Evolutionary conservation across 64 coral and sea anemone species (phyloP).

Genomic region (Catalaphyllia jardinei): DNA sequence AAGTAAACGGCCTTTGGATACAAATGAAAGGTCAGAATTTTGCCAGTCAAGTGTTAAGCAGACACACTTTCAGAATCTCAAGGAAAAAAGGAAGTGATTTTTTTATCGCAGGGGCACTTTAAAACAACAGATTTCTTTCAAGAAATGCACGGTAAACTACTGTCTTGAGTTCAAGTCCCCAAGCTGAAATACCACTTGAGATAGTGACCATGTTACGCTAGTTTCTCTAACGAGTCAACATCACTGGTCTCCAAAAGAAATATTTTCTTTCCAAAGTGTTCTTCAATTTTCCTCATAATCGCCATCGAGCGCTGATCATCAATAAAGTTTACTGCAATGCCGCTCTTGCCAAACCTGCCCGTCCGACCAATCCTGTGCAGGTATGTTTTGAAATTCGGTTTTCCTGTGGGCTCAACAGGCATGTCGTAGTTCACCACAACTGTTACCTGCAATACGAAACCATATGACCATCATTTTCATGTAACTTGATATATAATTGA

Average conservation of each 20-base stretch:
- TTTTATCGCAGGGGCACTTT: no score
- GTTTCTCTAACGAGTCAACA: slow-evolving; percentile 88
- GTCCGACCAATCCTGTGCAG: slow-evolving; percentile 88
- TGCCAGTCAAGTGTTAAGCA: no score
- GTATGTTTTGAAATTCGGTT: slow-evolving; percentile 92
- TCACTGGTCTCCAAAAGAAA: slow-evolving; percentile 58
- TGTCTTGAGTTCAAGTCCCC: background rate
- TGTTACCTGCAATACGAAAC: slow-evolving; percentile 36
- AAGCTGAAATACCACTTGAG: background rate
- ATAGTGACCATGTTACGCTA: background rate
- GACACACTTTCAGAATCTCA: no score
- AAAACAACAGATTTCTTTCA: background rate
- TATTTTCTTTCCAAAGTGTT: slow-evolving; percentile 92
- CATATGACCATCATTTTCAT: no score
- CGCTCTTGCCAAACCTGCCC: slow-evolving; percentile 92
- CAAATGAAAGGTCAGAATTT: no score
- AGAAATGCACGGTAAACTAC: background rate
- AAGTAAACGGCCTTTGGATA: no score
- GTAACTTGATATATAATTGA: no score
- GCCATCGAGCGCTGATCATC: slow-evolving; percentile 80
- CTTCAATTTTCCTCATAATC: slow-evolving; percentile 88
- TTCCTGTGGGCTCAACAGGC: slow-evolving; percentile 79
- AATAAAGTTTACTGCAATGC: slow-evolving; percentile 94
- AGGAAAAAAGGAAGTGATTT: no score
- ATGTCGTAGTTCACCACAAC: slow-evolving; percentile 97